These are phyloP conservation scores for Limenitis camilla DNA, from an alignment of 2,888 invertebrate species.

Conservation along the genomic window DNA sequence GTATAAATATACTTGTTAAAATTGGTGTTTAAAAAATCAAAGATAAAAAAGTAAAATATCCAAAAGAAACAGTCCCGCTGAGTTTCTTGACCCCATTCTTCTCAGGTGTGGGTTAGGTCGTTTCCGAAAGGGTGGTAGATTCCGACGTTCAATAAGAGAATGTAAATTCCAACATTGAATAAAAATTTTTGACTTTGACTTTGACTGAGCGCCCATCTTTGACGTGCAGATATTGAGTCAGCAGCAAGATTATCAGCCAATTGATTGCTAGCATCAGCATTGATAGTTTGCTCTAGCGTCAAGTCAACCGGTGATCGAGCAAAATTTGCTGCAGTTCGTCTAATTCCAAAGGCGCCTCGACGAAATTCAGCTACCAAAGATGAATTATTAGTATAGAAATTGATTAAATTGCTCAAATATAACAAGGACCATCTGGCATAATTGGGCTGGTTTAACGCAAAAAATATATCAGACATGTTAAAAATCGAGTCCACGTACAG, in stretches of 20 bases:
- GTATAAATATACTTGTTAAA: no score
- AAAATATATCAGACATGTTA: conserved; percentile 5
- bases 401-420: not conserved
- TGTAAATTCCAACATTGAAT: no score
- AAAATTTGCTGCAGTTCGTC: conserved; percentile 1
- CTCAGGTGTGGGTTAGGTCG: no score
- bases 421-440: not conserved
- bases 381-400: not conserved
- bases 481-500: not conserved
- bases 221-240: conserved; percentile 15
- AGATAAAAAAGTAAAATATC: no score
- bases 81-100: no score
- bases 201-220: conserved; percentile 16
- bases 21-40: no score
- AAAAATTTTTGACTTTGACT: no score
- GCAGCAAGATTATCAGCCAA: conserved; percentile 23
- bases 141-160: no score
- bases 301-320: conserved; percentile 10
- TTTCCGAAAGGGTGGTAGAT: no score
- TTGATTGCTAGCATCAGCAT: conserved; percentile 29
- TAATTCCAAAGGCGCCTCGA: conserved; percentile 4
- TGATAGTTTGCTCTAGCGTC: conserved; percentile 29
- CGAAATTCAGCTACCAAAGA: not conserved
- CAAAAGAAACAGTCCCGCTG: no score
- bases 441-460: conserved; percentile 3